Evolutionary conservation across 64 coral and sea anemone genomes (phyloP).

Genomic region (Platygyra sinensis): DNA sequence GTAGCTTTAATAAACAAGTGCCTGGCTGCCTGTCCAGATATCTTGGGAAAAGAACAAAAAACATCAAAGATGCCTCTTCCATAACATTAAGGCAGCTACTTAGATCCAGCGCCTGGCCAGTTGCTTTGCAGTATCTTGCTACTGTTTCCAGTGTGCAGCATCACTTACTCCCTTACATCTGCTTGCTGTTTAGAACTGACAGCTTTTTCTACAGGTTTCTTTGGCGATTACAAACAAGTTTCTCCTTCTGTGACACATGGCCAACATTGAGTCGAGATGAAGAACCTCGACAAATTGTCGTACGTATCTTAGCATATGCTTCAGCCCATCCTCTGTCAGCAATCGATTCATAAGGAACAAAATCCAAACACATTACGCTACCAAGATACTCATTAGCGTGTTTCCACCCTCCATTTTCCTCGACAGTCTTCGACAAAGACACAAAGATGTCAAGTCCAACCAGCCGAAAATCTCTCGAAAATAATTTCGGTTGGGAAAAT

Average conservation of each 20-base stretch:
- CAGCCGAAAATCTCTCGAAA: slow-evolving; percentile 59
- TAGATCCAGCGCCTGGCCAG: slow-evolving; percentile 81
- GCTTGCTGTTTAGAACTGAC: slow-evolving; percentile 53
- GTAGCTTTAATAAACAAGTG: too few relatives aligned
- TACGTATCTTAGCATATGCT: slow-evolving; percentile 43
- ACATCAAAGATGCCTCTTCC: neutral
- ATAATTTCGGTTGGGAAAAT: slow-evolving; percentile 73
- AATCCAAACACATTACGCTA: slow-evolving; percentile 65
- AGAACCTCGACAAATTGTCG: slow-evolving; percentile 71
- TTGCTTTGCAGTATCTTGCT: slow-evolving; percentile 61
- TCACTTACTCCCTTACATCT: slow-evolving; percentile 86
- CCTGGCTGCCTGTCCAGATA: too few relatives aligned
- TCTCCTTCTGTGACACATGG: slow-evolving; percentile 80
- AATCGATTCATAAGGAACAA: slow-evolving; percentile 64
- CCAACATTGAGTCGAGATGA: slow-evolving; percentile 80
- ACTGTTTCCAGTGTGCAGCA: slow-evolving; percentile 49
- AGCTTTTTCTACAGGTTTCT: slow-evolving; percentile 88
- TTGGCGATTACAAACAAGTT: slow-evolving; percentile 63
- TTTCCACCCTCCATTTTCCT: slow-evolving; percentile 59
- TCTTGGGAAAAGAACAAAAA: neutral
- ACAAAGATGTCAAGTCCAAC: slow-evolving; percentile 62
- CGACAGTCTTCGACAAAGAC: slow-evolving; percentile 73
- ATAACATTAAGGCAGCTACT: slow-evolving; percentile 95
- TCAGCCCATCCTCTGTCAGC: slow-evolving; percentile 64
- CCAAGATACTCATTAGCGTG: slow-evolving; percentile 50